These are phyloP conservation scores for Siniperca knerii DNA, from an alignment of 2,113 vertebrate species.

Conservation along the genomic window DNA sequence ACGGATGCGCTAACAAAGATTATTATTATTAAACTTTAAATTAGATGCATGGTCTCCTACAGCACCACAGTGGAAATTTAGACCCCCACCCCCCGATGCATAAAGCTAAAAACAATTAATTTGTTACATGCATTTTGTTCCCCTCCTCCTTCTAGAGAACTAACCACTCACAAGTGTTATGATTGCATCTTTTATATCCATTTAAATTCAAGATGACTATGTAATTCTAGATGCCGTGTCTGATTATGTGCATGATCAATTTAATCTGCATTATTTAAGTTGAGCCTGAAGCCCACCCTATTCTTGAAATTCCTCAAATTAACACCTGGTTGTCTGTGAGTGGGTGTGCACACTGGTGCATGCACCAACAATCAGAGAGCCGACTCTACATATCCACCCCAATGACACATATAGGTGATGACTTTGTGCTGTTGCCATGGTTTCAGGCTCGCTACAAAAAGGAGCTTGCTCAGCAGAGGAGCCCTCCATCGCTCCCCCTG, in stretches of 20 bases:
- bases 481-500: conserved; percentile 90
- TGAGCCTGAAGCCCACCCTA: conserved; percentile 42
- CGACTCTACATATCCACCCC: background rate
- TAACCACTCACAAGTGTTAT: conserved; percentile 14
- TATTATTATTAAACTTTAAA: conserved; percentile 61
- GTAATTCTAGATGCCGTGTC: background rate
- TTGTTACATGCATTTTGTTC: conserved; percentile 20
- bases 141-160: background rate
- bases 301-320: conserved; percentile 46
- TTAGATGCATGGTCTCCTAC: conserved; percentile 31
- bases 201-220: background rate
- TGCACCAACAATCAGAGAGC: conserved; percentile 23
- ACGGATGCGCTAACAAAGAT: conserved; percentile 14
- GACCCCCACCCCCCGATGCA: background rate
- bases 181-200: background rate
- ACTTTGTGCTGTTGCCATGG: conserved; percentile 65
- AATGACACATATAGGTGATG: conserved; percentile 61
- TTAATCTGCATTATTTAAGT: conserved; percentile 34
- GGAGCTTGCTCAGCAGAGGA: conserved; percentile 88
- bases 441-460: conserved; percentile 91
- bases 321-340: conserved; percentile 9
- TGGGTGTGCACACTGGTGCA: conserved; percentile 31
- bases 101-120: conserved; percentile 16
- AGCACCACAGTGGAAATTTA: background rate
- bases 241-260: conserved; percentile 57